Evolutionary conservation across 1,140 invertebrate genomes (phyloP).

Genomic region (Lamellibrachia luymesi): DNA sequence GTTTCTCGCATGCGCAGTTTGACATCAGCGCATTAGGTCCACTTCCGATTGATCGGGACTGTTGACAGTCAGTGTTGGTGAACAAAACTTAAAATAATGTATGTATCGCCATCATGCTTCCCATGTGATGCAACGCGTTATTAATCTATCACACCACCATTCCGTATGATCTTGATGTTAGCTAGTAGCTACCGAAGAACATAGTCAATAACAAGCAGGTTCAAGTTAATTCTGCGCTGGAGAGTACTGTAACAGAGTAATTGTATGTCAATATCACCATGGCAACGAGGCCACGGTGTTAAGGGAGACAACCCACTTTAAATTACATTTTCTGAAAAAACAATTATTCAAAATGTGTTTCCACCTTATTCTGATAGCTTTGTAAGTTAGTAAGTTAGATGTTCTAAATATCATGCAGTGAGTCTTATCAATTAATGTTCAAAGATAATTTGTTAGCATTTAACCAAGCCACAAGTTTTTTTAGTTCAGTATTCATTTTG

Average conservation of each 20-base stretch:
- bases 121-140: not conserved
- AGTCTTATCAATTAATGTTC: no score
- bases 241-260: not conserved
- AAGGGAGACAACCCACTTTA: no score
- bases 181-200: not conserved
- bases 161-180: not conserved
- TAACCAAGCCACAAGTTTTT: no score
- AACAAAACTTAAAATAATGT: not conserved
- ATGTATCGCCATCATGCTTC: not conserved
- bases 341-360: no score
- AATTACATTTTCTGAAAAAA: no score
- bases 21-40: not conserved
- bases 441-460: no score
- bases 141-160: not conserved
- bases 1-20: conserved; percentile 3
- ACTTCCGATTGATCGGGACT: not conserved
- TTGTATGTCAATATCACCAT: not conserved
- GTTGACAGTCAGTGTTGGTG: not conserved
- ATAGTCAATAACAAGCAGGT: not conserved
- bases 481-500: no score
- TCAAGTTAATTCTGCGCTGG: not conserved
- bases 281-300: not conserved
- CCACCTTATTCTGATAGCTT: no score
- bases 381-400: no score
- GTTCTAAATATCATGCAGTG: no score